phyloP scores from a whole-genome alignment of 2,888 invertebrate species.

The Autographa pulchrina region DNA sequence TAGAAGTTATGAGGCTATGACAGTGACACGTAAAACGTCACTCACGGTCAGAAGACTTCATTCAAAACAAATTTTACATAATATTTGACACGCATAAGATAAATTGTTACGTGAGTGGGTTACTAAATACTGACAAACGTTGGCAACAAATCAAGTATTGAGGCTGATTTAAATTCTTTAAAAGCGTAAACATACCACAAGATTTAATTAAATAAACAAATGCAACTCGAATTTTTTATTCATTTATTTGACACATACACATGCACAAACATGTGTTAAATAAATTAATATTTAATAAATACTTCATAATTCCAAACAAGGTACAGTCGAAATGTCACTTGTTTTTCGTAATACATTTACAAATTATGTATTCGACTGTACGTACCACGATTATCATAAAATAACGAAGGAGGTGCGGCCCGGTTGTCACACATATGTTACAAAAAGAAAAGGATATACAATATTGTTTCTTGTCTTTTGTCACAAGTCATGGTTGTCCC shows the following conservation, averaged over 20 bases:
- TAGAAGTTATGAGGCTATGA: constrained; percentile 11
- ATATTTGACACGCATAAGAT: constrained; percentile 29
- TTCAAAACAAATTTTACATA: constrained; percentile 38
- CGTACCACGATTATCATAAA: background rate
- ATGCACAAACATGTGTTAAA: no score
- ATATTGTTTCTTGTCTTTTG: background rate
- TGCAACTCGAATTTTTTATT: no score
- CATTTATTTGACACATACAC: no score
- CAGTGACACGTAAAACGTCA: constrained; percentile 26
- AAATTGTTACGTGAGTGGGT: constrained; percentile 42
- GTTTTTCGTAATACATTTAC: background rate
- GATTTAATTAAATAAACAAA: background rate
- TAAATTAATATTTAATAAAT: no score
- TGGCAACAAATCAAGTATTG: background rate
- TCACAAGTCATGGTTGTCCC: background rate
- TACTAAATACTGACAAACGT: constrained; percentile 21
- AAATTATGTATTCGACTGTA: background rate
- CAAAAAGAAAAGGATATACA: background rate
- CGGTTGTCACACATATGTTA: background rate
- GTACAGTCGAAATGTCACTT: no score
- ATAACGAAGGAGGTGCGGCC: background rate
- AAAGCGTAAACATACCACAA: background rate
- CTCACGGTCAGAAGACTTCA: constrained; percentile 15
- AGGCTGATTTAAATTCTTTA: background rate
- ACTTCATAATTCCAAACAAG: no score